Percentiles rank a stretch among this genome's conserved stretches.
These are phyloP conservation scores for Lottia gigantea DNA, from an alignment of 2,888 invertebrate species.

Conservation along the genomic window DNA sequence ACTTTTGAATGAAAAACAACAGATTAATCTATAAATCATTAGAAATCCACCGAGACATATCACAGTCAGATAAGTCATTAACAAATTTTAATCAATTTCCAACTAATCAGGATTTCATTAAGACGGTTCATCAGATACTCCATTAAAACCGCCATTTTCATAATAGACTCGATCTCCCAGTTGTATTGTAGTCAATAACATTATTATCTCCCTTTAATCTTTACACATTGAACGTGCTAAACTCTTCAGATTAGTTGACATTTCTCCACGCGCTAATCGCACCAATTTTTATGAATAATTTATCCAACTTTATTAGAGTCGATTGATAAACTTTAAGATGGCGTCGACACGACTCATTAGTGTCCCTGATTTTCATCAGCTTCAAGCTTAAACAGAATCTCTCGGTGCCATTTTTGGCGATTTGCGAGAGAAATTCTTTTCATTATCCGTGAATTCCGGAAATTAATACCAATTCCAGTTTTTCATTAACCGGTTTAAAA, in stretches of 20 bases:
- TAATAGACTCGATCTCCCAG: neutral
- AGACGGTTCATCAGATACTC: too few species aligned
- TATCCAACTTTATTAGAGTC: neutral
- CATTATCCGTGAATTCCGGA: conserved; percentile 7
- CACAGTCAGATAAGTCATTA: too few species aligned
- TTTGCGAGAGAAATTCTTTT: neutral
- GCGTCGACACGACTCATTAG: too few species aligned
- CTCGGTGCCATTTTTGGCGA: conserved; percentile 2
- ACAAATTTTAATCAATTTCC: too few species aligned
- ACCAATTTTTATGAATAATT: neutral
- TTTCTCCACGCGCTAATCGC: conserved; percentile 1
- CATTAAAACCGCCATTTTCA: too few species aligned
- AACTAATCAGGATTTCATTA: too few species aligned
- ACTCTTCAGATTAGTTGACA: conserved; percentile 8
- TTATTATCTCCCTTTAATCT: neutral
- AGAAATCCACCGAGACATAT: too few species aligned
- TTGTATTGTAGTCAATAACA: neutral
- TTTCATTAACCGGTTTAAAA: conserved; percentile 5
- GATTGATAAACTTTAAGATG: too few species aligned
- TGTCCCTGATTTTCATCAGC: neutral
- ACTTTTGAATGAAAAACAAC: too few species aligned
- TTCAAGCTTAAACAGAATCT: neutral
- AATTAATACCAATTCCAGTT: conserved; percentile 7
- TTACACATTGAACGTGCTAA: conserved; percentile 5
- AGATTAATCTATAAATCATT: too few species aligned